These are phyloP conservation scores for Lasioglossum villosulum DNA, from an alignment of 2,888 invertebrate species.

Conservation along the genomic window DNA sequence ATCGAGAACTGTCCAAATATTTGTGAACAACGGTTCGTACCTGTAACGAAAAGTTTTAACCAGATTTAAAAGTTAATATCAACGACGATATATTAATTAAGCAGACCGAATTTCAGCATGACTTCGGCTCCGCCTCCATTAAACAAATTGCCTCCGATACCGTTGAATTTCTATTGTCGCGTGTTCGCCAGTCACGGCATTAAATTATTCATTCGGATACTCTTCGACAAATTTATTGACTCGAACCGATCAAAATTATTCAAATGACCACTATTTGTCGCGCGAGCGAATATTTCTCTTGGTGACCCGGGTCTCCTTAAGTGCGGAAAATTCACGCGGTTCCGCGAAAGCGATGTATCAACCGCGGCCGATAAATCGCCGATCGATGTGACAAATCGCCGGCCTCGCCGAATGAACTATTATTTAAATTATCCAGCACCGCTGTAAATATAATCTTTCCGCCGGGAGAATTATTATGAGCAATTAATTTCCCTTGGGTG, in stretches of 20 bases:
- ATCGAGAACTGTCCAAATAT: neutral
- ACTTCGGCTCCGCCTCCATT: neutral
- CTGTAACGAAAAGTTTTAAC: neutral
- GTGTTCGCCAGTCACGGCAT: neutral
- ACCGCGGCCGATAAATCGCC: neutral
- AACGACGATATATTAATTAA: neutral
- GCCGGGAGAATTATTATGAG: constrained; percentile 3
- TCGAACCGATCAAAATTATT: neutral
- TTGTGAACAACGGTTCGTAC: neutral
- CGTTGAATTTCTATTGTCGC: neutral
- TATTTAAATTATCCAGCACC: constrained; percentile 1
- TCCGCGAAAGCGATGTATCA: neutral
- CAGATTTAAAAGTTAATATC: neutral
- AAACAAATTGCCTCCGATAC: neutral
- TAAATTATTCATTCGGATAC: neutral
- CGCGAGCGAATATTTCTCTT: neutral
- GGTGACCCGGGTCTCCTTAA: neutral
- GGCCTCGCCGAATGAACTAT: neutral
- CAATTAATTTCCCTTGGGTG: neutral
- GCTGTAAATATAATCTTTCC: constrained; percentile 4
- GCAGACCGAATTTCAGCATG: neutral
- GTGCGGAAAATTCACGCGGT: neutral
- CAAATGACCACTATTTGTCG: constrained; percentile 1
- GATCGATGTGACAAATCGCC: constrained; percentile 6
- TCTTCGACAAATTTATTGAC: neutral